A percentile compares a stretch with the other conserved stretches of the same genome.
Conservation (phyloP, 2,888 invertebrate genomes). For the Zeuzera pyrina region DNA sequence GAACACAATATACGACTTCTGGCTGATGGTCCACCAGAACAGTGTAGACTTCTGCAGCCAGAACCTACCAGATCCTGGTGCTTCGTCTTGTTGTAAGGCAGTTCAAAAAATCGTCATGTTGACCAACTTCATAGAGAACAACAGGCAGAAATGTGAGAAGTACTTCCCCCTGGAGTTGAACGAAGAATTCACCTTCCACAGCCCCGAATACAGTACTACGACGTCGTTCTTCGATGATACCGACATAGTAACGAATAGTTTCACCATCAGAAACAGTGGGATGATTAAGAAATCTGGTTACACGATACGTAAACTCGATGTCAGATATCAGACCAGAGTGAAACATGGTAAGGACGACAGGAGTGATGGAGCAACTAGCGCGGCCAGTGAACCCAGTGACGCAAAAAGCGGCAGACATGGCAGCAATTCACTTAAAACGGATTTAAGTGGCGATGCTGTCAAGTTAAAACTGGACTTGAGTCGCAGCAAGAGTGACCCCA, state of each 20-base stretch:
- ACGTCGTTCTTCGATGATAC: constrained; percentile 16
- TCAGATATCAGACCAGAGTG: constrained; percentile 24
- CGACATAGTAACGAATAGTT: constrained; percentile 35
- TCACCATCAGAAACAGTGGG: constrained; percentile 66
- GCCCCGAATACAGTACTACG: constrained; percentile 21
- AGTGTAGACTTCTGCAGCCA: constrained; percentile 32
- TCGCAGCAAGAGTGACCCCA: not conserved
- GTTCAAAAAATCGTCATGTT: constrained; percentile 88
- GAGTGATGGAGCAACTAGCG: not conserved
- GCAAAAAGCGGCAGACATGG: too few species aligned
- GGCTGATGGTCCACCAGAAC: constrained; percentile 86
- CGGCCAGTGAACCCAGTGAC: not conserved
- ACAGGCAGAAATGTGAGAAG: constrained; percentile 88
- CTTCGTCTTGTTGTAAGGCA: constrained; percentile 10
- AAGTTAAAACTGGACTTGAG: too few species aligned
- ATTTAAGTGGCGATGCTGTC: too few species aligned
- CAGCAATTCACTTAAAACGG: too few species aligned
- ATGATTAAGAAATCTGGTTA: constrained; percentile 71
- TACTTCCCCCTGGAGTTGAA: constrained; percentile 82
- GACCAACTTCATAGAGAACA: constrained; percentile 89
- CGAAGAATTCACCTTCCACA: constrained; percentile 44
- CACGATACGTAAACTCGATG: constrained; percentile 67
- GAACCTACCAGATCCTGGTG: constrained; percentile 8
- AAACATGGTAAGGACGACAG: constrained; percentile 4
- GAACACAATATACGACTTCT: constrained; percentile 92